A percentile compares a stretch with the other conserved stretches of the same genome.
These are phyloP conservation scores for Onychostruthus taczanowskii DNA, from an alignment of 2,113 vertebrate genomes.

Conservation along the genomic window DNA sequence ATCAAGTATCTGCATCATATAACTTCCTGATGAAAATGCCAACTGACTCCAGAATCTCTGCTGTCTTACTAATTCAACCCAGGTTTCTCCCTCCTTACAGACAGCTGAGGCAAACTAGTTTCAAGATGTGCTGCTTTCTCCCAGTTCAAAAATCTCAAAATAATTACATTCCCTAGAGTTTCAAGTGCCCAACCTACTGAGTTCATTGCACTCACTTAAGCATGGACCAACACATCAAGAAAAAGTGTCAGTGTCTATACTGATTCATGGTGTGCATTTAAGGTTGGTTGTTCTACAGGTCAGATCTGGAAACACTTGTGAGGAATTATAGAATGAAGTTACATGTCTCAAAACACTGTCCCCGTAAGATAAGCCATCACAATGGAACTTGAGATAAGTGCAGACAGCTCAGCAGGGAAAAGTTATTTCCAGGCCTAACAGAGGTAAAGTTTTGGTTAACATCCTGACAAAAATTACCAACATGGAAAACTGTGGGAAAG, in stretches of 20 bases:
- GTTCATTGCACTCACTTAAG: background rate
- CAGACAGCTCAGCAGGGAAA: background rate
- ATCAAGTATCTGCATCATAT: background rate
- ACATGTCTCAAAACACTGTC: background rate
- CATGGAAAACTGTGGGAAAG: background rate
- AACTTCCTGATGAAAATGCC: background rate
- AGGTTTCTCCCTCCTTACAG: background rate
- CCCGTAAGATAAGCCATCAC: background rate
- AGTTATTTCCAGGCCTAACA: background rate
- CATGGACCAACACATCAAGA: background rate
- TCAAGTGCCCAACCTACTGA: background rate
- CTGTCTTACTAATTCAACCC: background rate
- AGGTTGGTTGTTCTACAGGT: background rate
- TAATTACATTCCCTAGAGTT: background rate
- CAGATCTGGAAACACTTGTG: background rate
- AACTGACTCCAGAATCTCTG: background rate
- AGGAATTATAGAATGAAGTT: background rate
- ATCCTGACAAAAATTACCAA: background rate
- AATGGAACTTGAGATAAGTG: background rate
- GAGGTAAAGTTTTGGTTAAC: background rate
- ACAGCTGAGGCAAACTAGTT: background rate
- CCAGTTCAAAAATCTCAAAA: background rate
- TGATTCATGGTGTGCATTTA: background rate
- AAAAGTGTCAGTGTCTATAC: background rate
- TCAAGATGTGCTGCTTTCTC: background rate